Percentiles rank a stretch among this genome's conserved stretches.
Conservation (phyloP, 2,888 invertebrate genomes). For the Amorpha juglandis region DNA sequence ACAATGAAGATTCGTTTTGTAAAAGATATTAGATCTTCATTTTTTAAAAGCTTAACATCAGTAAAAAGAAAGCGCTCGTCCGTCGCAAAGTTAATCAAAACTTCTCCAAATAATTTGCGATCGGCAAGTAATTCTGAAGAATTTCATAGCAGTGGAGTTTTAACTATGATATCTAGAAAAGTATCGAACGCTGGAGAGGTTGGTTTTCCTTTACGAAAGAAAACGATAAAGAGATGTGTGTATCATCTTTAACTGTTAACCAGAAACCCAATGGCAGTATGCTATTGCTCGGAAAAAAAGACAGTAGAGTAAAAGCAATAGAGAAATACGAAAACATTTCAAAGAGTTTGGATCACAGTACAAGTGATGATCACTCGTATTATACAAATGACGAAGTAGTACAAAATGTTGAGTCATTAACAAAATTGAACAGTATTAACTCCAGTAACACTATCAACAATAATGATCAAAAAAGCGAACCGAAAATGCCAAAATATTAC, state of each 20-base stretch:
- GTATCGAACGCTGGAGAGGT: constrained; percentile 5
- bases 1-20: neutral
- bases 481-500: constrained; percentile 17
- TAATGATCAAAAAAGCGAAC: constrained; percentile 2
- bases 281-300: neutral
- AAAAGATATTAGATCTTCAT: neutral
- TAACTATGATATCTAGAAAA: constrained; percentile 7
- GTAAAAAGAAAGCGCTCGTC: neutral
- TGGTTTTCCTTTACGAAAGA: constrained; percentile 4
- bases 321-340: neutral
- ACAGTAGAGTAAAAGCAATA: neutral
- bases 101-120: neutral
- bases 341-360: neutral
- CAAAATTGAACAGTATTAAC: neutral
- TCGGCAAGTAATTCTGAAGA: constrained; percentile 2
- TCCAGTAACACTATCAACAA: too few relatives aligned
- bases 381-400: constrained; percentile 11
- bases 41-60: neutral
- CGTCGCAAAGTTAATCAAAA: neutral
- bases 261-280: neutral
- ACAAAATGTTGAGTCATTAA: constrained; percentile 6
- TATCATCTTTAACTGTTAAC: neutral
- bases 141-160: neutral
- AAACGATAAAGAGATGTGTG: neutral
- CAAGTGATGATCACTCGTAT: neutral